Base-by-base conservation (phyloP, 2,888 invertebrate genomes). In the Synanthedon andrenaeformis region DNA sequence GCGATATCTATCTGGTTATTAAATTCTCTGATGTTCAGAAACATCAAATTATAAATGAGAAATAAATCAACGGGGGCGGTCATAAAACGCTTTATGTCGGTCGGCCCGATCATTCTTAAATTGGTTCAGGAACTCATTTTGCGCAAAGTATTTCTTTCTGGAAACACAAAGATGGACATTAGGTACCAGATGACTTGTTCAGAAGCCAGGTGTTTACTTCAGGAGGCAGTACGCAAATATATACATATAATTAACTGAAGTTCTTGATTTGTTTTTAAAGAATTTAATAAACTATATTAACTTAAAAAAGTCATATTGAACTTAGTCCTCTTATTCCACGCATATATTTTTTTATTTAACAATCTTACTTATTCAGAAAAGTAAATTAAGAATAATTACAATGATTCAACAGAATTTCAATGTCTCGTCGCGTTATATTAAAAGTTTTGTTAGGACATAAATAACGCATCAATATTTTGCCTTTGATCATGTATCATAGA, bases 41-140 rank as follows among this genome's bases (percentile, higher is more conserved):
- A 81, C 82, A 83, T 84, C 82, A 81, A 86, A 85, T 87, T 87
- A 86, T 84, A 82, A 86, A 85, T 79, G 80, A 79, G 79, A 72
- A 79, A 87, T 87, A 86, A 87, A 87, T 87, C 86, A 86, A 74
- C 78, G 70, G 74, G 69, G 76, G 74, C 77, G 79, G 64, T 84
- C 86, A 80, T 86, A 87, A 87, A 87, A 69, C 68, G 74, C 74
- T 86, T 86, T 86, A 86, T 84, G 82, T 81, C 80, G 80, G 63
- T 69, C 69, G 68, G 70, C 45, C 8, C 45, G 45, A 45, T 45
- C 45, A 12, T 75, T 72, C 76, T 70, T 72, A 76, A 78, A 83
- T 76, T 79, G 82, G 72, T 69, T 78, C 81, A 79, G 78, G 82
- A 45, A 13, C 45, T 83, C 13, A 52, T 55, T 41, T 14, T 3